A percentile compares a stretch with the other conserved stretches of the same genome.
These are phyloP conservation scores for Pararge aegeria DNA, from an alignment of 1,140 invertebrate species.

Conservation along the genomic window DNA sequence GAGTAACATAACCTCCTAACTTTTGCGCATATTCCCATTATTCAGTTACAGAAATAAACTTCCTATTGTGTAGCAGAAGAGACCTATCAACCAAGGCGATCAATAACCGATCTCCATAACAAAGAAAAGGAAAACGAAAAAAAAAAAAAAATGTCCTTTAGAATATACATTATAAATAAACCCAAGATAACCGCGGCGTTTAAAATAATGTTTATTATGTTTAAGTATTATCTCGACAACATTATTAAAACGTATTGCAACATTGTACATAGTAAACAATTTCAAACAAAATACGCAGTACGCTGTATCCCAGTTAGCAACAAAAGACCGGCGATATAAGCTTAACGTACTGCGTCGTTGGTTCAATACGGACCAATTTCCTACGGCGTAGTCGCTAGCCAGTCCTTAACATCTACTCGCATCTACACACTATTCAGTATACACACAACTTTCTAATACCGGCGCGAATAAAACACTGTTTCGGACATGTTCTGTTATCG, in stretches of 20 bases:
- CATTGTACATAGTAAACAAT: conserved; percentile 27
- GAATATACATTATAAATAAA: not conserved
- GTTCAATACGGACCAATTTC: conserved; percentile 49
- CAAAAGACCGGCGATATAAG: conserved; percentile 60
- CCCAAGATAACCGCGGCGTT: not conserved
- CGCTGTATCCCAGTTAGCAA: conserved; percentile 63
- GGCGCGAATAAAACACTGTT: conserved; percentile 19
- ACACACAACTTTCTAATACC: conserved; percentile 27
- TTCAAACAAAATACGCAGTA: conserved; percentile 57
- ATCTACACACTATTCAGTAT: conserved; percentile 17
- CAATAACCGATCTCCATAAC: not conserved
- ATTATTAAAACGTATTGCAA: conserved; percentile 18
- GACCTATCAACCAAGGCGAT: not conserved
- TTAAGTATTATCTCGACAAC: not conserved
- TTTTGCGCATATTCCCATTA: too few relatives aligned
- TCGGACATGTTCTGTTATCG: conserved; percentile 40
- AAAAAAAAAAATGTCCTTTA: too few relatives aligned
- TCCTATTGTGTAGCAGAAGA: too few relatives aligned
- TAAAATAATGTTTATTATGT: too few relatives aligned
- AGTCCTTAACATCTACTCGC: conserved; percentile 58
- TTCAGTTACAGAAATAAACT: too few relatives aligned
- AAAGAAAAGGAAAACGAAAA: not conserved
- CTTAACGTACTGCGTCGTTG: conserved; percentile 53
- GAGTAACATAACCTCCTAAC: too few relatives aligned
- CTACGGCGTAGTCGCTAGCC: conserved; percentile 61